Evolutionary conservation across 2,797 vertebrate species (phyloP).

Genomic region (Poecilia velifera): DNA sequence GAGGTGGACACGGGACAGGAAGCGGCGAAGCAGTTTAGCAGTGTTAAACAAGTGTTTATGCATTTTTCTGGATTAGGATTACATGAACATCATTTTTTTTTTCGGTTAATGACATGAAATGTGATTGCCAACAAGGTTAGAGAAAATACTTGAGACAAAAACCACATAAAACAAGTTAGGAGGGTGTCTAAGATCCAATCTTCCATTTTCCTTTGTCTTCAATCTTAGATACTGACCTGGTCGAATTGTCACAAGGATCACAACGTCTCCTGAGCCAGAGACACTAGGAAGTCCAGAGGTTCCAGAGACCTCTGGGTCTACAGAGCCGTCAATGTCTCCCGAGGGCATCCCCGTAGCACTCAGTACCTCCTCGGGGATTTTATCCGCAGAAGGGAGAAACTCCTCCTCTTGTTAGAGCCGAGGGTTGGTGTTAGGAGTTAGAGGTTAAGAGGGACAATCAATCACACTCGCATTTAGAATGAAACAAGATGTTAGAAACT

Average conservation of each 20-base stretch:
- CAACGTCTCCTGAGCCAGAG: slow-evolving; percentile 60
- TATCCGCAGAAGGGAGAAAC: slow-evolving; percentile 60
- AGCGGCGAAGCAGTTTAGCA: slow-evolving; percentile 56
- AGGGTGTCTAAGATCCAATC: neutral
- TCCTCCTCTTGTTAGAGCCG: slow-evolving; percentile 84
- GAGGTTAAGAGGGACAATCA: slow-evolving; percentile 56
- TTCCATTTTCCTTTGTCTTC: slow-evolving; percentile 4
- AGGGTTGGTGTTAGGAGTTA: slow-evolving; percentile 68
- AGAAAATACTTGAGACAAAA: slow-evolving; percentile 17
- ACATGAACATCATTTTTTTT: slow-evolving; percentile 46
- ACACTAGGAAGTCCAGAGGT: slow-evolving; percentile 54
- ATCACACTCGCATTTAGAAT: slow-evolving; percentile 48
- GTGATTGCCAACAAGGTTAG: slow-evolving; percentile 22
- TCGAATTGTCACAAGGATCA: slow-evolving; percentile 61
- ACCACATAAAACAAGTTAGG: slow-evolving; percentile 4
- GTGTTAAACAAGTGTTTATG: slow-evolving; percentile 42
- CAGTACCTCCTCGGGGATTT: slow-evolving; percentile 68
- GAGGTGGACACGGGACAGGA: slow-evolving; percentile 51
- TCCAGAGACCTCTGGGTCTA: slow-evolving; percentile 55
- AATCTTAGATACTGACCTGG: slow-evolving; percentile 79
- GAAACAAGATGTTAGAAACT: slow-evolving; percentile 45
- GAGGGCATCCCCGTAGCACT: slow-evolving; percentile 75
- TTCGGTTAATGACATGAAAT: slow-evolving; percentile 42
- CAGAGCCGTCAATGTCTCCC: slow-evolving; percentile 56
- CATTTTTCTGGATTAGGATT: slow-evolving; percentile 56